Conservation (phyloP, 2,888 invertebrate species). For the Hecatera dysodea region DNA sequence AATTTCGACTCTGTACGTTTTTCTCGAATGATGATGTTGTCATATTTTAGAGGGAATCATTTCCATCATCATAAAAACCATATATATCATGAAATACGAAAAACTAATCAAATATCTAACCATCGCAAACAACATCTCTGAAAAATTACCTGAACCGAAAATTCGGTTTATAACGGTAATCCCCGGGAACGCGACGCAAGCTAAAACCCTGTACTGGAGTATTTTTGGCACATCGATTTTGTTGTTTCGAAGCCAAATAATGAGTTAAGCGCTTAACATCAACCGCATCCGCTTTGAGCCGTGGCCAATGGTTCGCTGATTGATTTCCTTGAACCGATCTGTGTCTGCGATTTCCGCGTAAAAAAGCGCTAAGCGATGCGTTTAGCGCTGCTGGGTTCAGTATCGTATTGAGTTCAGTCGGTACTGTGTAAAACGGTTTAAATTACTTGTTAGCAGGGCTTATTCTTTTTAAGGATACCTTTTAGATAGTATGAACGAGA, state of each 20-base stretch:
- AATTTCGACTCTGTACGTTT: slow-evolving; percentile 10
- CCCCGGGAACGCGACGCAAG: slow-evolving; percentile 30
- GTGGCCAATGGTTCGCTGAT: slow-evolving; percentile 75
- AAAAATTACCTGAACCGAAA: background rate
- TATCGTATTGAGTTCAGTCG: background rate
- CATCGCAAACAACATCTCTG: background rate
- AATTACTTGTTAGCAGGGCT: too few relatives aligned
- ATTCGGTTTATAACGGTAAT: slow-evolving; percentile 31
- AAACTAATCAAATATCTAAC: background rate
- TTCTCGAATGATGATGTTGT: too few relatives aligned
- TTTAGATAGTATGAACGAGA: background rate
- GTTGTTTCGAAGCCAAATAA: slow-evolving; percentile 74
- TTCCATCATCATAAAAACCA: background rate
- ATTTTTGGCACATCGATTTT: slow-evolving; percentile 79
- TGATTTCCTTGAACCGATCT: slow-evolving; percentile 72
- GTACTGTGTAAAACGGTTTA: background rate
- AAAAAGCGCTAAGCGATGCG: slow-evolving; percentile 53
- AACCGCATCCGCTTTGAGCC: slow-evolving; percentile 77
- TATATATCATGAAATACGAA: background rate
- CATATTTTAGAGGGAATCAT: too few relatives aligned
- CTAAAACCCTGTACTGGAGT: slow-evolving; percentile 49
- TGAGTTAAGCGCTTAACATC: slow-evolving; percentile 81
- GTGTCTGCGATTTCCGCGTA: slow-evolving; percentile 60
- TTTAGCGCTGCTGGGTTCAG: slow-evolving; percentile 11
- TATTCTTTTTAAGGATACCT: too few relatives aligned